phyloP scores from a whole-genome alignment of 1,140 invertebrate species.

The Plutomurus gul region DNA sequence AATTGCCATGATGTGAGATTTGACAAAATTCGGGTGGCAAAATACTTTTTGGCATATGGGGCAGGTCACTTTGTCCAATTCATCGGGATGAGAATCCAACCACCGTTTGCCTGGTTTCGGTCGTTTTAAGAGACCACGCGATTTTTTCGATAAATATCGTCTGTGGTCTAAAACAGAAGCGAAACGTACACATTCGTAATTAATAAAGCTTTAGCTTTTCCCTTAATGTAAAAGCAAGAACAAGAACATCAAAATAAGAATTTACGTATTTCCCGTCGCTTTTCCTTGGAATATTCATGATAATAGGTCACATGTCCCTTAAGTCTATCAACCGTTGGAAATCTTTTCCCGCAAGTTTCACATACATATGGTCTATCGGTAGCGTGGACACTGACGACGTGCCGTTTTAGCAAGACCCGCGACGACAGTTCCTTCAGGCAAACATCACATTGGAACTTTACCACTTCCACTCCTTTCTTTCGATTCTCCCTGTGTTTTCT shows the following conservation, averaged over 20 bases:
- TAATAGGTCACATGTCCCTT: background rate
- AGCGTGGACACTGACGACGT: background rate
- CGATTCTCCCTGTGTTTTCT: too few species aligned
- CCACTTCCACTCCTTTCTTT: too few species aligned
- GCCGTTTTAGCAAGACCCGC: background rate
- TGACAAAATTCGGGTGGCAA: background rate
- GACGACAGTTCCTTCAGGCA: background rate
- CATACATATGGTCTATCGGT: background rate
- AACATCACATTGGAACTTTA: background rate
- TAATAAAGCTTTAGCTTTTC: too few species aligned
- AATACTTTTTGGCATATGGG: background rate
- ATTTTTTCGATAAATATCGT: too few species aligned
- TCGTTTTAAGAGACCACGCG: too few species aligned
- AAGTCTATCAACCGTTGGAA: background rate
- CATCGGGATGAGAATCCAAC: background rate
- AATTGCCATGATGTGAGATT: background rate
- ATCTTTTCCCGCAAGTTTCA: background rate
- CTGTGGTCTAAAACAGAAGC: too few species aligned
- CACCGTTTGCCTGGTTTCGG: too few species aligned
- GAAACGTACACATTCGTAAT: too few species aligned
- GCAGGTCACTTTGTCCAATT: background rate
- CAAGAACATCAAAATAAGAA: too few species aligned
- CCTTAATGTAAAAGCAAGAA: too few species aligned
- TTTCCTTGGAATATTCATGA: background rate
- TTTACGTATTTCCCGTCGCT: background rate